A percentile compares a stretch with the other conserved stretches of the same genome.
Evolutionary conservation across 2,113 vertebrate genomes (phyloP).

Genomic region (Oncorhynchus mykiss): DNA sequence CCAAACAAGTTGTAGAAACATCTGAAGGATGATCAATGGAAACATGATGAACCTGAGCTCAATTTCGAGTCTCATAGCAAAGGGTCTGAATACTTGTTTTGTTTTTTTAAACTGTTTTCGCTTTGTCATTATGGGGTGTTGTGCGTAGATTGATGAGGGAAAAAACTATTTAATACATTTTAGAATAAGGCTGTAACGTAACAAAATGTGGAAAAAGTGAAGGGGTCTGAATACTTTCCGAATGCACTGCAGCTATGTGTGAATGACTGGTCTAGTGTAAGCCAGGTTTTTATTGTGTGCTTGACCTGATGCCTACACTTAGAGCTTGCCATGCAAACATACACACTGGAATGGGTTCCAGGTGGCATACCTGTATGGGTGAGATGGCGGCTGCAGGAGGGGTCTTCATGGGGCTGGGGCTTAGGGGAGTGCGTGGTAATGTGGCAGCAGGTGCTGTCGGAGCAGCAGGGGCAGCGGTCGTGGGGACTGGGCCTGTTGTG

Average conservation of each 20-base stretch:
- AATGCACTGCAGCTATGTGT: not conserved
- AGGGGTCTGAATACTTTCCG: too few species aligned
- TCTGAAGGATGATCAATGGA: too few species aligned
- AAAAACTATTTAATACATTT: too few species aligned
- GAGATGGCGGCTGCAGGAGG: constrained; percentile 95
- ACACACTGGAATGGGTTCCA: not conserved
- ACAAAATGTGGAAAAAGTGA: too few species aligned
- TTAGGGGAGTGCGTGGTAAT: constrained; percentile 89
- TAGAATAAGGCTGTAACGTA: too few species aligned
- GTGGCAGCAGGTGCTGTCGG: constrained; percentile 74
- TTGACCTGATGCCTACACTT: not conserved
- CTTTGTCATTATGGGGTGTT: too few species aligned
- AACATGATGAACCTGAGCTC: too few species aligned
- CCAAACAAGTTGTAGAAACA: too few species aligned
- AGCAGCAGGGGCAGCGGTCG: constrained; percentile 42
- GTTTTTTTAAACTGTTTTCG: too few species aligned
- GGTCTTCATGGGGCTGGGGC: constrained; percentile 93
- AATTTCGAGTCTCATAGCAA: constrained; percentile 49
- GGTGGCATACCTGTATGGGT: constrained; percentile 86
- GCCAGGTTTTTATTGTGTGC: not conserved
- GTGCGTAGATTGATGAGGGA: too few species aligned
- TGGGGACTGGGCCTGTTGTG: constrained; percentile 52
- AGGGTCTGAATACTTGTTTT: too few species aligned
- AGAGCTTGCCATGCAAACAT: not conserved
- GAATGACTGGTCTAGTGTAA: not conserved